Percentiles rank a stretch among this genome's conserved stretches.
These are phyloP conservation scores for Steinernema khuongi DNA, from an alignment of 1,140 invertebrate species.

Conservation along the genomic window DNA sequence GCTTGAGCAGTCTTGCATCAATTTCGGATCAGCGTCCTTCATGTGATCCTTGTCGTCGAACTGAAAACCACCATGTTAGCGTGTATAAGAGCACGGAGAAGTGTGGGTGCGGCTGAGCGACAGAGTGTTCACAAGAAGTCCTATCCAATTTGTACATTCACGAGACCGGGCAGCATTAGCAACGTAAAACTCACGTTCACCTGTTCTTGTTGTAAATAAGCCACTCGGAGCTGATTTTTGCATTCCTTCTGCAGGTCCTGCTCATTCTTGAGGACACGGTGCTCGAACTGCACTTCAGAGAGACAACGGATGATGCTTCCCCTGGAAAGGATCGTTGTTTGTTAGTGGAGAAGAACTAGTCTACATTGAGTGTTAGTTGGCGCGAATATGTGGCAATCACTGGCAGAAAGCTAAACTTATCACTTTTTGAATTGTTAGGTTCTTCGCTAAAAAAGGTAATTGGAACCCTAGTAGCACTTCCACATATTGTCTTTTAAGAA, in stretches of 20 bases:
- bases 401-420: too few species aligned
- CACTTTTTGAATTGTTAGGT: too few species aligned
- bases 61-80: slow-evolving; percentile 35
- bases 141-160: background rate
- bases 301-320: slow-evolving; percentile 82
- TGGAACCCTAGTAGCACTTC: too few species aligned
- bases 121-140: background rate
- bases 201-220: slow-evolving; percentile 59
- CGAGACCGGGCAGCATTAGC: slow-evolving; percentile 21
- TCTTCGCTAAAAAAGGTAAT: too few species aligned
- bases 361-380: too few species aligned
- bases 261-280: slow-evolving; percentile 69
- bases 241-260: slow-evolving; percentile 72
- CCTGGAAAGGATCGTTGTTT: slow-evolving; percentile 61
- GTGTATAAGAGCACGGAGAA: background rate
- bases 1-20: slow-evolving; percentile 70
- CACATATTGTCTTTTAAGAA: too few species aligned
- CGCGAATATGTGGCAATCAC: too few species aligned
- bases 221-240: slow-evolving; percentile 56
- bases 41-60: slow-evolving; percentile 58
- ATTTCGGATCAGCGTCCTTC: slow-evolving; percentile 69
- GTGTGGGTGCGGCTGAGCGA: background rate
- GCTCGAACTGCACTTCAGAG: slow-evolving; percentile 67
- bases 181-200: slow-evolving; percentile 52
- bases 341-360: too few species aligned